Evolutionary conservation across 2,888 invertebrate species (phyloP), one percentile per base, ranked within the genome.

Genomic region (Paralinhomoeus sp.): DNA sequence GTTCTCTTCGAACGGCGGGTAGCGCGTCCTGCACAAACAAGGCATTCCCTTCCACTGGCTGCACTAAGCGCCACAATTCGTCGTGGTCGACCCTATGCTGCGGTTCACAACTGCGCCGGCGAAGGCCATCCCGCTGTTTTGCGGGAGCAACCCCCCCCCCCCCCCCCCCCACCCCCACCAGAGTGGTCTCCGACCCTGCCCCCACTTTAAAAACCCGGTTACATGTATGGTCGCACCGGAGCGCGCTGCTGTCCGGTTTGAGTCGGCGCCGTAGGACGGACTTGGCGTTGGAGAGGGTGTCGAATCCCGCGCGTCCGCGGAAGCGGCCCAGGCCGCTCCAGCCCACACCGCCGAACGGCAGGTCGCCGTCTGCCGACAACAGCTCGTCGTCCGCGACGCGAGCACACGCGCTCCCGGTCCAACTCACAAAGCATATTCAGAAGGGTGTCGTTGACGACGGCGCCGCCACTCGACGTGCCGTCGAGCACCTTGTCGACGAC

Each of bases 321-420:
- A 93, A 93, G 0, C 73, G 18, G 39, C 87, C 87, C 68, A 85
- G 80, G 36, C 93, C 93, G 61, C 85, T 85, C 54, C 68, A 63
- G 3, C 93, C 93, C 42, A 93, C 81, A 13, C 93, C 93, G 42
- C 93, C 93, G 64, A 93, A 93, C 1, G 91, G 91, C 48, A 93
- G 65, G 17, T 78, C 74, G 43, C 80, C 79, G 66, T 84, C 83
- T n/a, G n/a, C n/a, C n/a, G n/a, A n/a, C n/a, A n/a, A n/a, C n/a
- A n/a, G n/a, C n/a, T n/a, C n/a, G n/a, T n/a, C n/a, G n/a, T n/a
- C n/a, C n/a, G n/a, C n/a, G n/a, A n/a, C n/a, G n/a, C n/a, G n/a
- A n/a, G n/a, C n/a, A n/a, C n/a, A n/a, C n/a, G n/a, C n/a, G n/a
- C n/a, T n/a, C n/a, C n/a, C n/a, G n/a, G n/a, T n/a, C n/a, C n/a